Evolutionary conservation across 2,888 invertebrate genomes (phyloP), one percentile per base, ranked within the genome.

Genomic region (Drosophila suboccidentalis): DNA sequence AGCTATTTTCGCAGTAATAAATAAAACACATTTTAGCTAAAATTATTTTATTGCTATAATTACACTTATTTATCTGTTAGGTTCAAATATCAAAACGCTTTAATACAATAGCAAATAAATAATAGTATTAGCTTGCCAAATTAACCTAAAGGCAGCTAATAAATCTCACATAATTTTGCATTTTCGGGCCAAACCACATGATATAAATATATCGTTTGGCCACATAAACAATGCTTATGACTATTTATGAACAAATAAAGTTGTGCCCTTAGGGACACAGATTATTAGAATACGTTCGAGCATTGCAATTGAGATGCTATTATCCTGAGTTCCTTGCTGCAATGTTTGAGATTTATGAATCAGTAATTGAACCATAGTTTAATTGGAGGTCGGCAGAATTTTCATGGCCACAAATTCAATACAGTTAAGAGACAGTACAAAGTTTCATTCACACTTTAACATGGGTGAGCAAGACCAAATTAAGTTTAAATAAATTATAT

Each of bases 401-500:
- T 29, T 29, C 29, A 26, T 26, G 26, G 11, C 19, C 13, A 22
- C 19, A 43, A 19, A 13, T 43, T 22, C 13, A 43, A 6, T 19
- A 5, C 11, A 19, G 19, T 11, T 3, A 41, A 19, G 10, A 1
- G 11, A 17, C 10, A 4, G 26, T 22, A 38, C 6, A 38, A n/a
- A n/a, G 36, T 2, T 22, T 15, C 19, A 13, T 17, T 43, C 26
- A 26, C 26, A 13, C 29, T 8, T 17, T 0, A 4, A 10, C 26
- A 50, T 50, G 47, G 15, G 11, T 6, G 17, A 17, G 17, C 41
- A 32, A 22, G 19, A 22, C 10, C 3, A 67, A 62, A 80, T 68
- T 63, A 64, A 55, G 39, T 62, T 68, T 77, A 65, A 72, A 68
- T 77, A 72, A 80, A 77, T 62, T 49, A 78, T 65, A 64, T 64